Base-by-base conservation (phyloP, 2,797 vertebrate species). In the Microctenopoma steveboyesi region DNA sequence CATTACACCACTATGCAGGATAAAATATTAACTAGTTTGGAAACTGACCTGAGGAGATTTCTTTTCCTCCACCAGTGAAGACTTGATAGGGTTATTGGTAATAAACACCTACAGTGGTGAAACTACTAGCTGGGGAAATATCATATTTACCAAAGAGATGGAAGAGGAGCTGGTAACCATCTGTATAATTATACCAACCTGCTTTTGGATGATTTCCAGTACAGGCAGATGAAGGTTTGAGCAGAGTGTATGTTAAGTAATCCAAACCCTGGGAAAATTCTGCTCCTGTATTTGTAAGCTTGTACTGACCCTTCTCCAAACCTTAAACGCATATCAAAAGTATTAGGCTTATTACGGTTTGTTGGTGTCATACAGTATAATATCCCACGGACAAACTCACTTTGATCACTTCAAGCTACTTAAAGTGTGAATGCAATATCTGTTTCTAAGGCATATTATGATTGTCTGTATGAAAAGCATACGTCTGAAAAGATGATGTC, bases 21-120 rank as follows among this genome's bases (percentile, higher is more conserved):
- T 93, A 85, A 94, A 94, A 94, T 93, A 94, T 94, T 92, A 92
- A 94, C 89, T 89, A 90, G 84, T 88, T 74, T 81, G 88, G 81
- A 93, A 93, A 93, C 82, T 82, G 91, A 94, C 87, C 89, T 87
- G 86, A 82, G 81, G 78, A 89, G 84, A 86, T 84, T 72, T 77
- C 50, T 79, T 81, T 85, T 77, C 69, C 75, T 69, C n/a, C 67
- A 66, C 69, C 16, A 61, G 52, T 7, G 47, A 74, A 83, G 62
- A 60, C 66, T 76, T 86, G 78, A 86, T 81, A 72, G 81, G 81
- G 55, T 85, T 85, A 82, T 82, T 82, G 80, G 89, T 90, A 91
- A 92, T 90, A 86, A 89, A 92, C 86, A 90, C 89, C 83, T 87
- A 83, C 66, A 83, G 79, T 53, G 69, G 61, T 79, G 70, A 77